A percentile compares a stretch with the other conserved stretches of the same genome.
Evolutionary conservation across 2,888 invertebrate genomes (phyloP).

Genomic region (Gastracanthus pulcherrimus): DNA sequence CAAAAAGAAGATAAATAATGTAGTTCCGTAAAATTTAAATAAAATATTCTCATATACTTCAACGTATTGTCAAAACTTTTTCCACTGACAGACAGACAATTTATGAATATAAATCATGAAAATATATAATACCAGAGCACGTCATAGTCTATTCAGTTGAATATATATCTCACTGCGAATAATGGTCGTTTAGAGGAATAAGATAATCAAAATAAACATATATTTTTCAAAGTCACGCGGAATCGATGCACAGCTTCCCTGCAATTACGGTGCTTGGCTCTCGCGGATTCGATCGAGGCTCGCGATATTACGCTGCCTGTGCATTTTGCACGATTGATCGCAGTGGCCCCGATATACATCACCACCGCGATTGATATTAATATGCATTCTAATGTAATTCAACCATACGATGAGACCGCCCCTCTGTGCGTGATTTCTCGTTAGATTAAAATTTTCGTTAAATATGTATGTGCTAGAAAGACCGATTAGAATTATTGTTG

Average conservation of each 20-base stretch:
- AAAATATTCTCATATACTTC: not conserved
- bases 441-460: conserved; percentile 34
- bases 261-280: conserved; percentile 32
- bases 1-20: too few relatives aligned
- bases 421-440: not conserved
- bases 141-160: not conserved
- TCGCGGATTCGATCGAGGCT: not conserved
- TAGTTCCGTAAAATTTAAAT: not conserved
- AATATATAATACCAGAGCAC: not conserved
- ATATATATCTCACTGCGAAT: not conserved
- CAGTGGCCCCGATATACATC: conserved; percentile 11
- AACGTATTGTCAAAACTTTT: conserved; percentile 6
- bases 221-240: conserved; percentile 12
- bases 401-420: conserved; percentile 38
- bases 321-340: not conserved
- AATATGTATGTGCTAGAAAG: conserved; percentile 22
- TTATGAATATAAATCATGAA: not conserved
- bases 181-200: not conserved
- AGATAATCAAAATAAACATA: conserved; percentile 31
- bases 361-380: conserved; percentile 40
- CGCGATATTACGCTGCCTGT: not conserved
- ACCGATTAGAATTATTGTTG: not conserved
- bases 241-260: not conserved
- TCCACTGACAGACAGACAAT: not conserved
- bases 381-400: not conserved